A percentile compares a stretch with the other conserved stretches of the same genome.
Evolutionary conservation across 2,888 invertebrate genomes (phyloP).

Genomic region (Eristalinus sepulchralis): DNA sequence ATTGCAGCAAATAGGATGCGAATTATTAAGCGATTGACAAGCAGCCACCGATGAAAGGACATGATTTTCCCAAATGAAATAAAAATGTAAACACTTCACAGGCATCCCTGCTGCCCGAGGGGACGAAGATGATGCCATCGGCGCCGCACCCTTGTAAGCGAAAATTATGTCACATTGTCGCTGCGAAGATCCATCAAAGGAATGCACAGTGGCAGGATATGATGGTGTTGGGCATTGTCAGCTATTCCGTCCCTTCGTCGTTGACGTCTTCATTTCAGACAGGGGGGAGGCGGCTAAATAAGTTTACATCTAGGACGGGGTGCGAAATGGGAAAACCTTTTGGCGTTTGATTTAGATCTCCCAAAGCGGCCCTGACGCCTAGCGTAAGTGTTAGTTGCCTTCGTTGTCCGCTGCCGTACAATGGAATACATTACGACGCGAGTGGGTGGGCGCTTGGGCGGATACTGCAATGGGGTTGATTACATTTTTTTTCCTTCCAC

Average conservation of each 20-base stretch:
- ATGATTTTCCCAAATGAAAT: conserved; percentile 59
- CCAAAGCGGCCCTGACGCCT: conserved; percentile 47
- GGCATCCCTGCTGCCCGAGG: neutral
- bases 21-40: conserved; percentile 68
- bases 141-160: neutral
- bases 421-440: conserved; percentile 31
- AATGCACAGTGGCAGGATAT: conserved; percentile 27
- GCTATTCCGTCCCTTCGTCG: conserved; percentile 7
- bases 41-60: conserved; percentile 44
- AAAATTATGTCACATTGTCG: conserved; percentile 61
- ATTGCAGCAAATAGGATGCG: conserved; percentile 65
- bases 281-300: conserved; percentile 4
- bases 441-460: conserved; percentile 26
- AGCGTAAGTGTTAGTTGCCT: conserved; percentile 36
- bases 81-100: conserved; percentile 64
- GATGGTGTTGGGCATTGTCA: neutral
- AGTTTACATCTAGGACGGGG: conserved; percentile 17
- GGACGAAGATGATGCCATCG: neutral
- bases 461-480: conserved; percentile 52
- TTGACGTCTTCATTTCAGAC: conserved; percentile 57
- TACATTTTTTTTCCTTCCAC: conserved; percentile 28
- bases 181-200: conserved; percentile 44
- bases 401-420: conserved; percentile 36
- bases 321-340: conserved; percentile 32
- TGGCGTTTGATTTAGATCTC: conserved; percentile 64